Evolutionary conservation across 1,140 invertebrate genomes (phyloP).

Genomic region (Globodera rostochiensis): DNA sequence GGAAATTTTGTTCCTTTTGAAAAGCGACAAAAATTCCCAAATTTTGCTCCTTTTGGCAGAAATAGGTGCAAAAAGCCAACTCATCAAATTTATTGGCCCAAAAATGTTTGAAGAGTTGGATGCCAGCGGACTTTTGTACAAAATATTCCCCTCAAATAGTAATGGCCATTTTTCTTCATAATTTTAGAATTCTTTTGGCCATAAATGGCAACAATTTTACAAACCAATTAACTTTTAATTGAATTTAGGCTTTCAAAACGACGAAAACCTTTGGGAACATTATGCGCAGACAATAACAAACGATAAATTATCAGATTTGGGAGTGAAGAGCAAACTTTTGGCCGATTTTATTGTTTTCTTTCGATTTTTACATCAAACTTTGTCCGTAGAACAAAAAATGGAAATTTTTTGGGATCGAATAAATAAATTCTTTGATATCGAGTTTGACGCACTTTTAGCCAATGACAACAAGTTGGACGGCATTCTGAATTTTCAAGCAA

Average conservation of each 20-base stretch:
- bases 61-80: background rate
- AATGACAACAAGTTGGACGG: background rate
- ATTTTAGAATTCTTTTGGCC: too few species aligned
- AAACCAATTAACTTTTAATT: background rate
- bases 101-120: background rate
- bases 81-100: background rate
- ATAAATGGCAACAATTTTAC: too few species aligned
- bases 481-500: background rate
- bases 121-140: background rate
- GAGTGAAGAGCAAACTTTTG: background rate
- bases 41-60: background rate
- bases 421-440: background rate
- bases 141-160: background rate
- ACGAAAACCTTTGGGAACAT: background rate
- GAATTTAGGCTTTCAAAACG: background rate
- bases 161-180: background rate
- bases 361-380: background rate
- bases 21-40: background rate
- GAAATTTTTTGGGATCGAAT: background rate
- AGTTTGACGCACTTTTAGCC: background rate
- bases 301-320: background rate
- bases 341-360: background rate
- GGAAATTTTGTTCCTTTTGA: background rate
- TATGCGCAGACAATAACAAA: background rate
- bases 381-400: background rate